phyloP scores from a whole-genome alignment of 2,113 vertebrate genomes.

The Martes martes region DNA sequence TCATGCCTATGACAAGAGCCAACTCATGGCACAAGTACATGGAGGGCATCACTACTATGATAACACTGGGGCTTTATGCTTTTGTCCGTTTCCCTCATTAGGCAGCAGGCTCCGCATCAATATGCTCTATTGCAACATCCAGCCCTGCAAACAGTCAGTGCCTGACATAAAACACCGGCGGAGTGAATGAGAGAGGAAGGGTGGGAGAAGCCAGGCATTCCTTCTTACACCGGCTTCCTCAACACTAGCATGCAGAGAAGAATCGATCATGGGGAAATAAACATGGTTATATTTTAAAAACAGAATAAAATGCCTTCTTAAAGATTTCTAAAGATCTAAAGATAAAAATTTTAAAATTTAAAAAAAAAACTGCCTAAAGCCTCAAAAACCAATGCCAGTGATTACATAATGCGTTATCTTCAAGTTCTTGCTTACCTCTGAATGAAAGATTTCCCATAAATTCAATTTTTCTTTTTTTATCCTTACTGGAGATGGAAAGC shows the following conservation, averaged over 20 bases:
- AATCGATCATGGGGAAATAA: background rate
- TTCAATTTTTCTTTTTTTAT: constrained; percentile 26
- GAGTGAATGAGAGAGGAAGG: background rate
- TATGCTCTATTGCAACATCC: fast-evolving
- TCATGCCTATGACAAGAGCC: background rate
- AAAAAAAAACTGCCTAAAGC: background rate
- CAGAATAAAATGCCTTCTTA: background rate
- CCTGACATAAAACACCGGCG: too few relatives aligned
- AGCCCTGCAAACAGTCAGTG: too few relatives aligned
- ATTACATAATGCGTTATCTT: background rate
- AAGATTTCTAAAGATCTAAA: background rate
- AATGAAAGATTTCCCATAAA: constrained; percentile 20
- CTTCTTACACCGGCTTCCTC: background rate
- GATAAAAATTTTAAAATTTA: too few relatives aligned
- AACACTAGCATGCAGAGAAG: background rate
- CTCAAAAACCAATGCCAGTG: background rate
- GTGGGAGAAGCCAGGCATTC: background rate
- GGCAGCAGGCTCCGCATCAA: background rate
- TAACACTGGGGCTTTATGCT: background rate
- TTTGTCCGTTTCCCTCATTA: background rate
- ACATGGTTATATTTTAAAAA: background rate
- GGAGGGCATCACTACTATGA: background rate
- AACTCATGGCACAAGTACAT: background rate
- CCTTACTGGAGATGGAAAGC: background rate
- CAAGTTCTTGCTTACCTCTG: background rate